Conservation (phyloP, 23 tunicate species). For the Pegea sp. region DNA sequence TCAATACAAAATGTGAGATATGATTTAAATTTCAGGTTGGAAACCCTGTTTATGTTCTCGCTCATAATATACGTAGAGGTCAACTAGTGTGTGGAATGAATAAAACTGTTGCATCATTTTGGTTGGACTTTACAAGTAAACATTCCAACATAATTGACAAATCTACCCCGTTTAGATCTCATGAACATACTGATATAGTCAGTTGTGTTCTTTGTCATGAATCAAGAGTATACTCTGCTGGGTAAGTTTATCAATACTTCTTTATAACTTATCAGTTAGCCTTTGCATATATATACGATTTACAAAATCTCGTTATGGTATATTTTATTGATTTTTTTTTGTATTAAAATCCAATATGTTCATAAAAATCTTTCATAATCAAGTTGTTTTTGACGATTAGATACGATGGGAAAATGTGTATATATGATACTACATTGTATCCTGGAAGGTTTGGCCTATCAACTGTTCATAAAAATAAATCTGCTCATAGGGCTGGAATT, state of each 20-base stretch:
- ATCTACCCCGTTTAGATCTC: constrained; percentile 25
- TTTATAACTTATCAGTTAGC: too few species aligned
- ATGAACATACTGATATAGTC: constrained; percentile 60
- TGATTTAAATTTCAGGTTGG: constrained; percentile 15
- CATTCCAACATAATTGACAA: constrained; percentile 25
- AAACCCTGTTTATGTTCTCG: constrained; percentile 41
- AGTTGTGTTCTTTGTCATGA: constrained; percentile 72
- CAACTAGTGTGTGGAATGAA: constrained; percentile 64
- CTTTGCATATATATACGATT: too few species aligned
- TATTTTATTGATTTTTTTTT: neutral
- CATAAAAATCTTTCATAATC: neutral
- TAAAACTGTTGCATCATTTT: constrained; percentile 21
- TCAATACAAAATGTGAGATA: too few species aligned
- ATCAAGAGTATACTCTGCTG: constrained; percentile 78
- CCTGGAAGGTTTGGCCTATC: constrained; percentile 80
- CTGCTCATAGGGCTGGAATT: constrained; percentile 88
- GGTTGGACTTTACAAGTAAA: constrained; percentile 23
- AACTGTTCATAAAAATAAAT: constrained; percentile 17
- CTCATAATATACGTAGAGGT: constrained; percentile 37
- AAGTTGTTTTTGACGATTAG: constrained; percentile 20
- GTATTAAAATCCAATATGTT: neutral
- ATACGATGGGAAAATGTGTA: constrained; percentile 66
- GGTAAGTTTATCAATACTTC: constrained; percentile 16
- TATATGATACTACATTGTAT: constrained; percentile 74
- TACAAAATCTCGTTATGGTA: neutral